Base-by-base conservation (phyloP, 2,888 invertebrate species). In the Ochropacha duplaris region DNA sequence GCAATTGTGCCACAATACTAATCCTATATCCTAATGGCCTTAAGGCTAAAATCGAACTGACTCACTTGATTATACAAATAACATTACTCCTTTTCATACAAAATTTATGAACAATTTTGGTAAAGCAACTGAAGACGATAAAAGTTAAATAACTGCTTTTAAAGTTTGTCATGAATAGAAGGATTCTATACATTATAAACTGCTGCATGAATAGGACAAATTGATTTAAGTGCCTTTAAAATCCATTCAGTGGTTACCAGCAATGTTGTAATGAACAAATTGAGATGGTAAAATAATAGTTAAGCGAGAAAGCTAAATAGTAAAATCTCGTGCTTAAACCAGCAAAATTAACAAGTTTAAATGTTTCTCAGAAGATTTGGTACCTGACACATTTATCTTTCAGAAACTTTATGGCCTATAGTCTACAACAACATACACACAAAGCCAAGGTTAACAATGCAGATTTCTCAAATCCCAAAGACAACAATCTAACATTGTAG, bases 51-150 rank as follows among this genome's bases (percentile, higher is more conserved):
- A 51, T 51, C 51, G 31, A 51, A 19, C 31, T 19, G 52, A 52
- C 52, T 14, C 31, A 22, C 55, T 56, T 52, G 54, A 58, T 54
- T 50, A 56, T 49, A 54, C 39, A 36, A 54, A 50, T 54, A 54
- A 9, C 34, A 58, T 57, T 54, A 44, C 52, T 22, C 31, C 49
- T 49, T 34, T 4, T 28, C 19, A 34, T 50, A 26, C 49, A 57
- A 34, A 50, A 22, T 34, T 49, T 34, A 54, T 57, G 16, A 31
- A 54, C 31, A 54, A 57, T 22, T 50, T 36, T 39, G 56, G 24
- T 34, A 50, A 50, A 50, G 34, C 50, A 56, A 36, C 55, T 50
- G 24, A 14, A 50, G 22, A 31, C 49, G 55, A 26, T 54, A 50
- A 50, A 24, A 49, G 50, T 9, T 51, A 59, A 57, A 59, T 50